phyloP scores from a whole-genome alignment of 2,113 vertebrate genomes.

The Scolopax mira region DNA sequence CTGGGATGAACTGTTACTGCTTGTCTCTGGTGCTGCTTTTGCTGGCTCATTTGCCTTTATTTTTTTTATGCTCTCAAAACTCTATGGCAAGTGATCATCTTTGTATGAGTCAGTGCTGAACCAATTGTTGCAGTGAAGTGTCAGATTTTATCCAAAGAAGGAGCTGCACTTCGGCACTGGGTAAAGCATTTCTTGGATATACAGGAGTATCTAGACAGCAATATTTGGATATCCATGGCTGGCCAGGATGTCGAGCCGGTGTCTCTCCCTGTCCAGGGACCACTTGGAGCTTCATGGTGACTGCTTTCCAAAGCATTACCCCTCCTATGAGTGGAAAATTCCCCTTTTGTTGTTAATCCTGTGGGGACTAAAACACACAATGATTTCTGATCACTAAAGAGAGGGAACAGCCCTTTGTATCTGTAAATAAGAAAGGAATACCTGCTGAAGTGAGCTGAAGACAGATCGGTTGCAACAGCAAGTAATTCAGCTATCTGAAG shows the following conservation, averaged over 20 bases:
- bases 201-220: background rate
- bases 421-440: background rate
- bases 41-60: background rate
- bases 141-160: constrained; percentile 62
- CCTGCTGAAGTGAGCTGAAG: background rate
- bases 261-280: background rate
- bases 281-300: background rate
- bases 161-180: background rate
- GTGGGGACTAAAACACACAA: background rate
- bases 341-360: background rate
- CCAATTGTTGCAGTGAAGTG: background rate
- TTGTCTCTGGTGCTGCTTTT: background rate
- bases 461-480: background rate
- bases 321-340: background rate
- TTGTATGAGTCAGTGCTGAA: constrained; percentile 46
- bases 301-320: background rate
- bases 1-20: constrained; percentile 1
- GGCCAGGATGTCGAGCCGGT: background rate
- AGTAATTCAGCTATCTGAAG: background rate
- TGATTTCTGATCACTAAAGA: background rate
- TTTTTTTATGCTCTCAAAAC: background rate
- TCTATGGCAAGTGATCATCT: background rate
- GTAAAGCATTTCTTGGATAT: background rate
- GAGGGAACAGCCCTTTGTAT: background rate
- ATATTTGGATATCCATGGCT: background rate